Evolutionary conservation across 2,797 vertebrate genomes (phyloP), one percentile per base, ranked within the genome.

Genomic region (Sebastiscus albofasciatus): DNA sequence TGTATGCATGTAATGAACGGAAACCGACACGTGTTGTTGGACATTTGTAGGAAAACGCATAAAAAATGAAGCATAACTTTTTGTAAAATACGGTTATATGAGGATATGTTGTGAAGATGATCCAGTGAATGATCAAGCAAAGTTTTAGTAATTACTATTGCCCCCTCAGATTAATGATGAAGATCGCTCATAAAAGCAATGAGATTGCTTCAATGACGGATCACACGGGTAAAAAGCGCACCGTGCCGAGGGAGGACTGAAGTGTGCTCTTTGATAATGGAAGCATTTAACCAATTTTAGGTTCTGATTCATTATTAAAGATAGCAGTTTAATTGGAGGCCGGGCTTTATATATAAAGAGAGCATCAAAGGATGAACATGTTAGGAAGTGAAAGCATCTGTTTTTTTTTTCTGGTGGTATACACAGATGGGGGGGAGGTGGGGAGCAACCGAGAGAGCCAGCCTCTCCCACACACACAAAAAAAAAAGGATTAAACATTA

Each of bases 401-500:
- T 56, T 66, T 80, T 84, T 82, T 46, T 46, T 46, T 79, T 81
- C 59, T 33, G 22, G 27, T 4, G 11, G 31, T 61, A 13, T 24
- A 27, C 27, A 24, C 27, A 71, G 81, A 83, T 70, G 42, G 20
- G 33, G 49, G 36, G 16, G 29, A 4, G 4, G 24, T 24, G 62
- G 49, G 34, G 70, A 67, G n/a, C 10, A 75, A 77, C 18, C 67
- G 2, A 6, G 39, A 42, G 6, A 80, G 67, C 65, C 75, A 75
- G 58, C 64, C 64, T 86, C 69, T 86, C 69, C 66, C 61, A 86
- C 79, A 42, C 8, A n/a, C 9, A 52, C 24, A 52, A 52, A n/a
- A 80, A 83, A 56, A 83, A 59, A 83, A 79, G 77, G 79, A 91
- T 91, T 85, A 87, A 87, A 89, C 82, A 87, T 82, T 87, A 88